Conservation (phyloP, 2,797 vertebrate species). For the Champsocephalus esox region DNA sequence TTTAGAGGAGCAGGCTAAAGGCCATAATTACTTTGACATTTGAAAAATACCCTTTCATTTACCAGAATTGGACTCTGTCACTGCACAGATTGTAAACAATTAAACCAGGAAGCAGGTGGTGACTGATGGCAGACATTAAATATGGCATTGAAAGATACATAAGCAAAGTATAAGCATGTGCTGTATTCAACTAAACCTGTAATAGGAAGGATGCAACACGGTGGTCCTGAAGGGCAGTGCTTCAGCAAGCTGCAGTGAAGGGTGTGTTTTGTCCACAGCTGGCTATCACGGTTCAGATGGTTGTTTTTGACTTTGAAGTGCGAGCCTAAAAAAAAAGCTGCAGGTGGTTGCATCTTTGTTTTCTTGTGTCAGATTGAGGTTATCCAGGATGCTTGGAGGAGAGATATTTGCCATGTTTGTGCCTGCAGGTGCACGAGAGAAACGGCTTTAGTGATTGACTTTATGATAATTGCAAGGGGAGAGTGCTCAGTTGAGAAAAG, state of each 20-base stretch:
- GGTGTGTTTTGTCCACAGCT: conserved; percentile 24
- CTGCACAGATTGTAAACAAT: conserved; percentile 55
- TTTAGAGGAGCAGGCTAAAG: conserved; percentile 38
- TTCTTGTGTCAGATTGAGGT: conserved; percentile 62
- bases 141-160: conserved; percentile 25
- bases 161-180: conserved; percentile 20
- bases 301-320: conserved; percentile 30
- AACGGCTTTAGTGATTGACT: conserved; percentile 18
- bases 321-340: neutral
- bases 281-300: conserved; percentile 10
- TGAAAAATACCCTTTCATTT: conserved; percentile 12
- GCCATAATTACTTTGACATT: conserved; percentile 5
- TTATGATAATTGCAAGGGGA: conserved; percentile 14
- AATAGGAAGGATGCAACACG: conserved; percentile 9
- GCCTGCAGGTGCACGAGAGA: conserved; percentile 47
- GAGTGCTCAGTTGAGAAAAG: conserved; percentile 31
- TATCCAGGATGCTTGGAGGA: conserved; percentile 46
- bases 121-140: conserved; percentile 31
- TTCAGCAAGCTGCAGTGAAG: conserved; percentile 14
- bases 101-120: conserved; percentile 54
- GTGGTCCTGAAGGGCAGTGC: conserved; percentile 3
- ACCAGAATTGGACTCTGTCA: conserved; percentile 36
- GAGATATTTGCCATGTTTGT: conserved; percentile 32
- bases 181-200: conserved; percentile 32
- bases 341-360: conserved; percentile 45